A percentile compares a stretch with the other conserved stretches of the same genome.
Evolutionary conservation across 2,797 vertebrate genomes (phyloP).

Genomic region (Meriones psammophilus): DNA sequence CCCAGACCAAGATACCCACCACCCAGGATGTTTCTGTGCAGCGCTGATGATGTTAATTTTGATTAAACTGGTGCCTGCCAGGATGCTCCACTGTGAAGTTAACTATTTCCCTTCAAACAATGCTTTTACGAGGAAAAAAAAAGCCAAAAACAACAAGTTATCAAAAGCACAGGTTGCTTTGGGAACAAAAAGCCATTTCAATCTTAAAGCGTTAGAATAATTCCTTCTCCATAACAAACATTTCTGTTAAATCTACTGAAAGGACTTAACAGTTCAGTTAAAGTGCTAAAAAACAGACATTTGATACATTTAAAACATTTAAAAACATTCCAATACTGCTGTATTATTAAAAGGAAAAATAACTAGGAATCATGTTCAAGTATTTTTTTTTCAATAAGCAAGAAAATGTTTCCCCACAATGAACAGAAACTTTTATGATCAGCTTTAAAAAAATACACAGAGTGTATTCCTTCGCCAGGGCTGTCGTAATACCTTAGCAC

Average conservation of each 20-base stretch:
- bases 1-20: neutral
- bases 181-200: neutral
- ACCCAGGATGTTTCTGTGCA: neutral
- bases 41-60: neutral
- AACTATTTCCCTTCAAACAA: slow-evolving; percentile 35
- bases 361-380: slow-evolving; percentile 44
- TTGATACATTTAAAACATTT: neutral
- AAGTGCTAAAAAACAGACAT: slow-evolving; percentile 28
- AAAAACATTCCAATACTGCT: slow-evolving; percentile 6
- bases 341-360: slow-evolving; percentile 23
- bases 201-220: neutral
- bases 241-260: slow-evolving; percentile 45
- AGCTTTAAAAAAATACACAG: slow-evolving; percentile 9
- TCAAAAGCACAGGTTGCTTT: slow-evolving; percentile 10
- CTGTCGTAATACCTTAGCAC: neutral
- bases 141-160: neutral
- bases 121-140: slow-evolving; percentile 28
- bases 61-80: slow-evolving; percentile 35
- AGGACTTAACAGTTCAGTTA: slow-evolving; percentile 32
- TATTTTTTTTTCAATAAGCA: slow-evolving; percentile 1
- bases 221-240: slow-evolving; percentile 27
- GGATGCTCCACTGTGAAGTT: slow-evolving; percentile 35
- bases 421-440: slow-evolving; percentile 13
- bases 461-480: neutral
- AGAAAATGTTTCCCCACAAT: slow-evolving; percentile 13